phyloP scores from a whole-genome alignment of 2,888 invertebrate genomes.

The Ectemnius lituratus region DNA sequence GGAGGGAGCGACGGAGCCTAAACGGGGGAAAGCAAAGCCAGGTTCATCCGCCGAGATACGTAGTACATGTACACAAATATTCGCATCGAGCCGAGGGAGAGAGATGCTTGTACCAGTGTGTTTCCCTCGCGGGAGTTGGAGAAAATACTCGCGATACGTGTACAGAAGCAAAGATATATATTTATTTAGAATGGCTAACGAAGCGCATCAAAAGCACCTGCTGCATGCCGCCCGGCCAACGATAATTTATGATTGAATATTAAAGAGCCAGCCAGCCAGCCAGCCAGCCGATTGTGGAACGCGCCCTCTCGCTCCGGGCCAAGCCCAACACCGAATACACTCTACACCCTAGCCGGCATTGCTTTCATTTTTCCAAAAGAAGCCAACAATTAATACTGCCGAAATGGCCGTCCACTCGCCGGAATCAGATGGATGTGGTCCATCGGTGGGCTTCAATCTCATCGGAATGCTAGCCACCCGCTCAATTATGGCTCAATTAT shows the following conservation, averaged over 20 bases:
- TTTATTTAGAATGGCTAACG: slow-evolving; percentile 64
- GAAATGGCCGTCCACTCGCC: neutral
- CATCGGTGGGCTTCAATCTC: neutral
- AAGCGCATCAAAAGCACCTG: slow-evolving; percentile 67
- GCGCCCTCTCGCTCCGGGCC: slow-evolving; percentile 4
- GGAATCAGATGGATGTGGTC: neutral
- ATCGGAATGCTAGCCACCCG: slow-evolving; percentile 1
- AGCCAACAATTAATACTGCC: neutral
- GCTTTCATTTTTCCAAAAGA: neutral
- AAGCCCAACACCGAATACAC: slow-evolving; percentile 8
- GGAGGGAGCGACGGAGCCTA: neutral
- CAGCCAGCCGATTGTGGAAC: slow-evolving; percentile 45
- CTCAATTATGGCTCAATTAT: neutral
- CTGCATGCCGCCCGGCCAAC: slow-evolving; percentile 44
- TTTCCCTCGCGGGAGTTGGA: neutral
- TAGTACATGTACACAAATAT: too few species aligned
- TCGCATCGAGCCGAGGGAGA: too few species aligned
- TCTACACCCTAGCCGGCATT: neutral
- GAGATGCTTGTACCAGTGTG: neutral
- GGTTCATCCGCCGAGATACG: neutral
- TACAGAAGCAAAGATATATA: slow-evolving; percentile 24
- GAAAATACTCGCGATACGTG: neutral
- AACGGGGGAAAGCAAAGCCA: neutral
- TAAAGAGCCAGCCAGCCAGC: slow-evolving; percentile 45
- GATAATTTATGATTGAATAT: slow-evolving; percentile 66